Evolutionary conservation across 2,888 invertebrate species (phyloP).

Genomic region (Steinernema carpocapsae): DNA sequence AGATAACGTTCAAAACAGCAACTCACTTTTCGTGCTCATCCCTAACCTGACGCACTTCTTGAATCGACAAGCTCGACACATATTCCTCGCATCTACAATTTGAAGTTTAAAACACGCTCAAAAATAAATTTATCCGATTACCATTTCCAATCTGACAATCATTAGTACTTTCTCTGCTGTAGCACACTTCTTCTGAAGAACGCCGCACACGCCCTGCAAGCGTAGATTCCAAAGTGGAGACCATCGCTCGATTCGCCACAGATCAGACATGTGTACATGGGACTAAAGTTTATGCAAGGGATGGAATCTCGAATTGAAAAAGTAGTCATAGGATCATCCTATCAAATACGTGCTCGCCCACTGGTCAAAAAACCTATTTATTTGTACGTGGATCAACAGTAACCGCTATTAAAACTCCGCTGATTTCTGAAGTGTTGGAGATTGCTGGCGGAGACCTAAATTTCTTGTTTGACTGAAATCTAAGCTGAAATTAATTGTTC

Average conservation of each 20-base stretch:
- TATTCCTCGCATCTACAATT: constrained; percentile 50
- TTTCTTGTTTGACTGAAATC: not conserved
- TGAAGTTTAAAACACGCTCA: not conserved
- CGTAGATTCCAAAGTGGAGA: constrained; percentile 47
- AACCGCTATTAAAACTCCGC: too few species aligned
- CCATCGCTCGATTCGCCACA: constrained; percentile 44
- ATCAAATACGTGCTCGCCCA: too few species aligned
- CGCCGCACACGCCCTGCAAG: constrained; percentile 47
- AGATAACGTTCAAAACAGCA: not conserved
- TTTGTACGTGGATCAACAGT: too few species aligned
- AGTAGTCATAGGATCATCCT: too few species aligned
- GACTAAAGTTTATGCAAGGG: too few species aligned
- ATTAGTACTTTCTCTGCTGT: constrained; percentile 40
- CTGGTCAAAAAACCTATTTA: too few species aligned
- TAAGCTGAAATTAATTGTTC: not conserved
- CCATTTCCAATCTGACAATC: constrained; percentile 49
- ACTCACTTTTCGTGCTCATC: constrained; percentile 38
- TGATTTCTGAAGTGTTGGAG: not conserved
- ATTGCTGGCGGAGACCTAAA: not conserved
- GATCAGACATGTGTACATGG: constrained; percentile 41
- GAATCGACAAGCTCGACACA: too few species aligned
- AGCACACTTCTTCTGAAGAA: constrained; percentile 50
- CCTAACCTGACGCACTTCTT: constrained; percentile 46
- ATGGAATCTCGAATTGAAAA: too few species aligned
- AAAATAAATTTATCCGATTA: not conserved